Evolutionary conservation across 2,797 vertebrate species (phyloP).

Genomic region (Pangasius mekongensis): DNA sequence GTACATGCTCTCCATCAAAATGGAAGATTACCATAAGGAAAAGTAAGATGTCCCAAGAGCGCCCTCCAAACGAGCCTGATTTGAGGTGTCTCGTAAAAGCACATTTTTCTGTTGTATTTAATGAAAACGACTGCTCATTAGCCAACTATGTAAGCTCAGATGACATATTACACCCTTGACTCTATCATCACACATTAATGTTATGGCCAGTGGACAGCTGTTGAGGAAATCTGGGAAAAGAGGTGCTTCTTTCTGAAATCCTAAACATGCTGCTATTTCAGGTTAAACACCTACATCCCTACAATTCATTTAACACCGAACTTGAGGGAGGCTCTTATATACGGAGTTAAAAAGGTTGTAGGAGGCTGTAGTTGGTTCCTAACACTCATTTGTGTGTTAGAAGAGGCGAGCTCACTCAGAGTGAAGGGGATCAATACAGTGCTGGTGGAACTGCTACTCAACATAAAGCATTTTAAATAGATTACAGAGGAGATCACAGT

Average conservation of each 20-base stretch:
- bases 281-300: not conserved
- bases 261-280: not conserved
- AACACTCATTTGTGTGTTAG: constrained; percentile 47
- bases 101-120: constrained; percentile 47
- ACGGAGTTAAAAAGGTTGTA: not conserved
- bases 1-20: constrained; percentile 46
- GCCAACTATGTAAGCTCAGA: constrained; percentile 46
- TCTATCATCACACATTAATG: constrained; percentile 45
- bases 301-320: not conserved
- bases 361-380: constrained; percentile 37
- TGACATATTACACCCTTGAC: constrained; percentile 45
- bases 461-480: constrained; percentile 74
- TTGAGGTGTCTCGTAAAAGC: constrained; percentile 51
- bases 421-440: constrained; percentile 73
- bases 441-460: constrained; percentile 72
- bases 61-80: constrained; percentile 34
- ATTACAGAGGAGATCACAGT: constrained; percentile 69
- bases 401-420: constrained; percentile 18
- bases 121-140: constrained; percentile 53
- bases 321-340: not conserved
- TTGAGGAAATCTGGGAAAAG: constrained; percentile 30
- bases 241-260: constrained; percentile 16
- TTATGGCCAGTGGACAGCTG: constrained; percentile 48
- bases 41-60: constrained; percentile 34
- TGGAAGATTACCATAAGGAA: constrained; percentile 42